These are phyloP conservation scores for Omphaloscelis lunosa DNA, from an alignment of 2,888 invertebrate genomes.

Conservation along the genomic window DNA sequence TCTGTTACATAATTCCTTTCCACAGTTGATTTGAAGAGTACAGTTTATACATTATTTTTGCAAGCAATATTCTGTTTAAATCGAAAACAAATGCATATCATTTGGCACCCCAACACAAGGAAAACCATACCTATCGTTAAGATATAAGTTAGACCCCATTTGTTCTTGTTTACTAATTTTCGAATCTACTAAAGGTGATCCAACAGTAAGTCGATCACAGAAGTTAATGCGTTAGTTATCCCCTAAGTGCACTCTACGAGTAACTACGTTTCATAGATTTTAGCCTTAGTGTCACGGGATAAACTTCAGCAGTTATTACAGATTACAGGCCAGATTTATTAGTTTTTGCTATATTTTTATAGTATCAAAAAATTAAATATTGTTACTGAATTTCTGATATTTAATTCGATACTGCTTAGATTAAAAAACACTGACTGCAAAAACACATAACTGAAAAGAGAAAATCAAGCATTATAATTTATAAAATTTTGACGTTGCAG, in stretches of 20 bases:
- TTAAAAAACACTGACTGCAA: no score
- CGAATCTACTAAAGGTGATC: conserved; percentile 14
- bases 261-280: conserved; percentile 38
- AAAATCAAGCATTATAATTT: no score
- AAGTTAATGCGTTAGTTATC: conserved; percentile 52
- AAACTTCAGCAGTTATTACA: conserved; percentile 12
- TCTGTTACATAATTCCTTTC: no score
- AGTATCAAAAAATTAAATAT: background rate
- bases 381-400: background rate
- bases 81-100: background rate
- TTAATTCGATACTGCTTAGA: background rate
- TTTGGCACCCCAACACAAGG: no score
- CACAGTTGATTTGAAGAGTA: no score
- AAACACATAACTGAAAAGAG: no score
- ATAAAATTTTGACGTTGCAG: no score
- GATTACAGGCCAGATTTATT: background rate
- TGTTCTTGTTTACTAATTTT: conserved; percentile 16
- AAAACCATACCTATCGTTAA: background rate
- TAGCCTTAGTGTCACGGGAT: conserved; percentile 21
- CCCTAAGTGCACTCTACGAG: conserved; percentile 40
- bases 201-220: conserved; percentile 31
- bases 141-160: conserved; percentile 4
- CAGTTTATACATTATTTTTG: background rate
- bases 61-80: background rate
- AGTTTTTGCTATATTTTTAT: background rate